phyloP scores from a whole-genome alignment of 2,888 invertebrate species.

The Micoletzkya japonica region DNA sequence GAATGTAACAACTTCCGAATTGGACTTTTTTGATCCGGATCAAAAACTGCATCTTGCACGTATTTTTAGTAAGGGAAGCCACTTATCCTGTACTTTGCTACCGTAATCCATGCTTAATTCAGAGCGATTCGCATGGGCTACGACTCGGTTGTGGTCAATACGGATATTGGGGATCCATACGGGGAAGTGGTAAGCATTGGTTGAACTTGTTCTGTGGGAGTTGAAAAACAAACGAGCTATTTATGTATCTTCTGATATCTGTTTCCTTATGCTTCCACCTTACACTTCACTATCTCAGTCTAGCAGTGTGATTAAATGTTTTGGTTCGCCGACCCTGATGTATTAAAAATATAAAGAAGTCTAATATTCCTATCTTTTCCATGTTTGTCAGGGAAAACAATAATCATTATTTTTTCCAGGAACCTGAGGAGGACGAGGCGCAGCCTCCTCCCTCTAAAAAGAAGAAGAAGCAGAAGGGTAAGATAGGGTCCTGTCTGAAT shows the following conservation, averaged over 20 bases:
- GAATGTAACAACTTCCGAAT: too few relatives aligned
- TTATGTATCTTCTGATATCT: neutral
- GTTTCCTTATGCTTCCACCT: neutral
- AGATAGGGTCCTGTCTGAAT: too few relatives aligned
- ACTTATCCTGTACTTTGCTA: too few relatives aligned
- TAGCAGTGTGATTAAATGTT: neutral
- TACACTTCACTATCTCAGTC: neutral
- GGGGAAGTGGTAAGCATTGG: neutral
- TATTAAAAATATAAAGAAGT: neutral
- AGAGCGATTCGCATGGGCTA: conserved; percentile 27
- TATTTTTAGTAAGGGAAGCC: too few relatives aligned
- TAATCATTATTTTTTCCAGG: neutral
- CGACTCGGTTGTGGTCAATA: conserved; percentile 50
- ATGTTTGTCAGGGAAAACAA: neutral
- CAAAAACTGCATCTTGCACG: too few relatives aligned
- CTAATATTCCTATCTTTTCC: too few relatives aligned
- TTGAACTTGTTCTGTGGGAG: neutral
- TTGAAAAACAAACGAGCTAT: neutral
- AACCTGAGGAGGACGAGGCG: neutral
- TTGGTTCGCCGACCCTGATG: neutral
- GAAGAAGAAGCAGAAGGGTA: conserved; percentile 28
- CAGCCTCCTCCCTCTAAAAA: conserved; percentile 21
- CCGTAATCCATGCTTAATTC: neutral
- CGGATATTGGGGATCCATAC: conserved; percentile 56
- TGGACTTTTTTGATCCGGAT: too few relatives aligned